Evolutionary conservation across 2,888 invertebrate genomes (phyloP).

Genomic region (Cantharis nigra): DNA sequence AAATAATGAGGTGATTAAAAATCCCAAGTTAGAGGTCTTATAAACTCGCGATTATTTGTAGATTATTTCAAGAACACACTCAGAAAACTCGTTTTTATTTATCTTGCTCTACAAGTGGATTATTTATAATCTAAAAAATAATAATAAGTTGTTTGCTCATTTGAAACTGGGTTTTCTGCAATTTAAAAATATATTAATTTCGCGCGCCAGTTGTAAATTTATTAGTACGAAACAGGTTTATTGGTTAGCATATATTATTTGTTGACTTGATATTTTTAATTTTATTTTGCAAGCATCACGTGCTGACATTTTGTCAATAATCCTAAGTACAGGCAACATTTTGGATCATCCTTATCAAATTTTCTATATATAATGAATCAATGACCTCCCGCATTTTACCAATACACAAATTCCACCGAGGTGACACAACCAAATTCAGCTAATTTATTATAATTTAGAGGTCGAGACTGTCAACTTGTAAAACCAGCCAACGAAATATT

Average conservation of each 20-base stretch:
- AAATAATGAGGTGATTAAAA: background rate
- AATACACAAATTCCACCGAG: background rate
- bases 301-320: background rate
- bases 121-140: background rate
- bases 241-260: background rate
- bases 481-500: too few species aligned
- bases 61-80: background rate
- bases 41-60: background rate
- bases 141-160: background rate
- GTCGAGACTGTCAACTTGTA: too few species aligned
- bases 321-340: background rate
- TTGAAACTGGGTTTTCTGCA: background rate
- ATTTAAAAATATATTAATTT: background rate
- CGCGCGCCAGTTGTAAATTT: background rate
- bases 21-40: background rate
- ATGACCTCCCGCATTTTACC: background rate
- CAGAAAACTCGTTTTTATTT: background rate
- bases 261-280: background rate
- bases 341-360: background rate
- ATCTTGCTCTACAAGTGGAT: background rate
- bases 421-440: too few species aligned
- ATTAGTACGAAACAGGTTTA: background rate
- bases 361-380: background rate
- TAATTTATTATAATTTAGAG: too few species aligned
- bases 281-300: background rate